A percentile compares a stretch with the other conserved stretches of the same genome.
Conservation (phyloP, 2,888 invertebrate genomes). For the Lutraria lutraria region DNA sequence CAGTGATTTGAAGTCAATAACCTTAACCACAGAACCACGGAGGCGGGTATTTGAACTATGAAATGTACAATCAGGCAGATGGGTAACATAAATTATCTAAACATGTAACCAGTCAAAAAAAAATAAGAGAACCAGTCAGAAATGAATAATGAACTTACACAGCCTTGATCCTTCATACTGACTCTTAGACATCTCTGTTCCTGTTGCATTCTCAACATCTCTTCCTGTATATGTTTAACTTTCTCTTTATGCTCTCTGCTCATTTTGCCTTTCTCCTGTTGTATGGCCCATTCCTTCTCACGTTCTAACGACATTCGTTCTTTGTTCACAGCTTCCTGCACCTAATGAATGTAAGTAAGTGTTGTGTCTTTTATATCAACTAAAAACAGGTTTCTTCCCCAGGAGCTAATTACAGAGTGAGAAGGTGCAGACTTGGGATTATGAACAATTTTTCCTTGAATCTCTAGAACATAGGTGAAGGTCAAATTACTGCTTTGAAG, state of each 20-base stretch:
- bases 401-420: no score
- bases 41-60: no score
- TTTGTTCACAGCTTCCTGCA: slow-evolving; percentile 74
- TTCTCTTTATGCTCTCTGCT: slow-evolving; percentile 73
- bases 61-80: neutral
- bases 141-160: slow-evolving; percentile 72
- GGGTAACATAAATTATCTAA: neutral
- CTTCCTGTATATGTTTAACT: slow-evolving; percentile 73
- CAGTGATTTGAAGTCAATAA: no score
- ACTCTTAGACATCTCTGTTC: slow-evolving; percentile 72
- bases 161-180: slow-evolving; percentile 75
- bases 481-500: no score
- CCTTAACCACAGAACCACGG: no score
- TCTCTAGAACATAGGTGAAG: no score
- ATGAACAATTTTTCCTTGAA: no score
- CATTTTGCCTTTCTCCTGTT: slow-evolving; percentile 73
- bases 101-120: neutral
- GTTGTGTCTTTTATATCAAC: no score
- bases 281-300: slow-evolving; percentile 74
- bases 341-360: slow-evolving; percentile 60
- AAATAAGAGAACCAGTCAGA: neutral
- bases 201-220: slow-evolving; percentile 76
- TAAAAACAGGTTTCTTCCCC: no score
- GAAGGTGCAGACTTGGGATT: no score
- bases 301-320: slow-evolving; percentile 73